Evolutionary conservation across 2,797 vertebrate species (phyloP), one percentile per base, ranked within the genome.

Genomic region (Sebastes kiyomatsui): DNA sequence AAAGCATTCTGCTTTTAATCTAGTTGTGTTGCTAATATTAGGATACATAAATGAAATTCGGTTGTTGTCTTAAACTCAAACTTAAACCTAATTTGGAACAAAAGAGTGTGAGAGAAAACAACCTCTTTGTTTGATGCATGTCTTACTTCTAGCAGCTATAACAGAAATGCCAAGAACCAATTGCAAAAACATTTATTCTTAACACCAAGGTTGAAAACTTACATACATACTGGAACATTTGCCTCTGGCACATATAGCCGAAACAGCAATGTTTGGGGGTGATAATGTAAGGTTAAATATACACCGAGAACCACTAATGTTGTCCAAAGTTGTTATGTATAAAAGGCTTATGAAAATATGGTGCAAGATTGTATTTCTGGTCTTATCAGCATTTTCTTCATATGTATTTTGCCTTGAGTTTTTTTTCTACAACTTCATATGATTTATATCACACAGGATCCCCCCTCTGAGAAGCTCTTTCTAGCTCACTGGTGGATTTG

Each of bases 401-500:
- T 46, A 7, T 20, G 10, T 13, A 8, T 75, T 81, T 33, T 62
- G 13, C n/a, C n/a, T 52, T 61, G 13, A 28, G 8, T 22, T 22
- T 30, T 14, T 13, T 62, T 33, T 46, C 3, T 6, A 35, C 18
- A 12, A 67, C 49, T 73, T 69, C 18, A 66, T 80, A 69, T 81
- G 67, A 86, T 77, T 73, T 73, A 72, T 46, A 58, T 66, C 28
- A 38, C 23, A 75, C 28, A 67, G 55, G 68, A 71, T 59, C 23
- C 16, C 56, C 33, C 46, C 61, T 66, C 68, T 52, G 49, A 70
- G 68, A 60, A 75, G 72, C 61, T 67, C 80, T 88, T 85, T 90
- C 84, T 90, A 88, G 83, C 85, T 90, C 88, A 75, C 68, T 83
- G 87, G 80, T 49, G 84, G 80, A 92, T 93, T 88, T 78, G 80